Conservation (phyloP, 2,113 vertebrate species). For the Apodemus speciosus region DNA sequence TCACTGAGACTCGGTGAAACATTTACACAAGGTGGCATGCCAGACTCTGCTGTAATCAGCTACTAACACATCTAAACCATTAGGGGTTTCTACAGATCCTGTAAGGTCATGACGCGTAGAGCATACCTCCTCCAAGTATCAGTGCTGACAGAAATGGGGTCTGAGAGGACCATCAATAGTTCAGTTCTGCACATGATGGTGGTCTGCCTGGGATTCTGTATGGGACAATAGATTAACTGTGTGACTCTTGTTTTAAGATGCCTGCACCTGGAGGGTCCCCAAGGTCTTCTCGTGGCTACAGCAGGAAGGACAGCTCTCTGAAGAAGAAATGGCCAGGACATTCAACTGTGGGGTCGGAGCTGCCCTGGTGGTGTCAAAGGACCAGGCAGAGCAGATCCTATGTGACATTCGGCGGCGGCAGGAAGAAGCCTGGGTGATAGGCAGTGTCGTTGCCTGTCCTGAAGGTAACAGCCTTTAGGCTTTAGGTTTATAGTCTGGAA, state of each 20-base stretch:
- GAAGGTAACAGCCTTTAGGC: no score
- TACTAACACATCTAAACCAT: neutral
- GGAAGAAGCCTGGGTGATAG: conserved; percentile 93
- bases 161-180: neutral
- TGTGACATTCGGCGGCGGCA: conserved; percentile 84
- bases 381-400: conserved; percentile 87
- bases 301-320: conserved; percentile 90
- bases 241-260: conserved; percentile 85
- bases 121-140: neutral
- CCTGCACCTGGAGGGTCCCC: conserved; percentile 92
- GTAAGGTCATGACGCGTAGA: neutral
- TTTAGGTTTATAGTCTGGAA: neutral
- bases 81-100: neutral
- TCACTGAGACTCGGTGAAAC: neutral
- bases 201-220: neutral
- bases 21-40: neutral
- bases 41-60: neutral
- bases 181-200: neutral
- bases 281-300: conserved; percentile 94
- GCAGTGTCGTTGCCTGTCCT: conserved; percentile 85
- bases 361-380: conserved; percentile 88
- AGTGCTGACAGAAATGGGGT: neutral
- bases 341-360: conserved; percentile 97
- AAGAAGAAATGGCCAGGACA: conserved; percentile 95
- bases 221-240: neutral